Evolutionary conservation across 2,113 vertebrate genomes (phyloP).

Genomic region (Aldabrachelys gigantea): DNA sequence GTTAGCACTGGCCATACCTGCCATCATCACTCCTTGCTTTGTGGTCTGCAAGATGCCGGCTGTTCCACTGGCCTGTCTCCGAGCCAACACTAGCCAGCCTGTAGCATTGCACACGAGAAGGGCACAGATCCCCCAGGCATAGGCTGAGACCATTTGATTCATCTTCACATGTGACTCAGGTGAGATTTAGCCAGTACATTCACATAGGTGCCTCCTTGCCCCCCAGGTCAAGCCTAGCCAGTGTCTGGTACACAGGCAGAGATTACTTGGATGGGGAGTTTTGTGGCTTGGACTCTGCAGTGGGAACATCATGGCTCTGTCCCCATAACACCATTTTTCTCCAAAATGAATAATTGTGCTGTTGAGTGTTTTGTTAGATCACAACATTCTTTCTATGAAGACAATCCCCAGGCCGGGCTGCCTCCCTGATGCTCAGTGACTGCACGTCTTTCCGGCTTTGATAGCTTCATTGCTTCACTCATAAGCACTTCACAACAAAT

Average conservation of each 20-base stretch:
- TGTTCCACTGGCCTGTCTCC: not conserved
- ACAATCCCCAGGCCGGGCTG: not conserved
- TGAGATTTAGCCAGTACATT: not conserved
- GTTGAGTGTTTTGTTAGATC: not conserved
- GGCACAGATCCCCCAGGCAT: not conserved
- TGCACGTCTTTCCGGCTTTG: slow-evolving; percentile 14
- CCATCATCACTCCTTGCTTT: not conserved
- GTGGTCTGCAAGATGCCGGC: not conserved
- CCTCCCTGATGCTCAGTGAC: slow-evolving; percentile 1
- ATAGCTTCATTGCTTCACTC: slow-evolving; percentile 57
- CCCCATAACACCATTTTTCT: not conserved
- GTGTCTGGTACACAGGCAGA: not conserved
- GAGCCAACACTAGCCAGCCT: not conserved
- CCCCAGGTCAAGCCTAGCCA: not conserved
- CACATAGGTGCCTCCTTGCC: not conserved
- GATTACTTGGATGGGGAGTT: not conserved
- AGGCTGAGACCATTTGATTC: not conserved
- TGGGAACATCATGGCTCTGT: not conserved
- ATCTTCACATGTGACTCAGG: not conserved
- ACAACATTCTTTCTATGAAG: not conserved
- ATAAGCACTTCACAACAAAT: slow-evolving; percentile 59
- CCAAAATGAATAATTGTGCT: not conserved
- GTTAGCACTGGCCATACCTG: not conserved
- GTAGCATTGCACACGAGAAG: not conserved
- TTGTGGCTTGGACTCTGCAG: not conserved